Evolutionary conservation across 2,888 invertebrate species (phyloP).

Genomic region (Drosophila ezoana): DNA sequence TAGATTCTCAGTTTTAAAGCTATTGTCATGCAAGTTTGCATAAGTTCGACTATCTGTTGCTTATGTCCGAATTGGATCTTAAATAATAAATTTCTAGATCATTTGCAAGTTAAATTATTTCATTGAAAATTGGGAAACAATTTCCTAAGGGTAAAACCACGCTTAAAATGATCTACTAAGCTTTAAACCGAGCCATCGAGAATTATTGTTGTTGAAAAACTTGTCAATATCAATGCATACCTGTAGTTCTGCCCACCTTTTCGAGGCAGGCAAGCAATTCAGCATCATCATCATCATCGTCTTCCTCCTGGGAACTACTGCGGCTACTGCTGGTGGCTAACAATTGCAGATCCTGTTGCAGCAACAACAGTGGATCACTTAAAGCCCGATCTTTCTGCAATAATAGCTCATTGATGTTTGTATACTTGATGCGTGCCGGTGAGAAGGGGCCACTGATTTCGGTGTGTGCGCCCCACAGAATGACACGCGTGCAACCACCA

Average conservation of each 20-base stretch:
- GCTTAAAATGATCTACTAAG: too few relatives aligned
- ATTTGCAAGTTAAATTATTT: too few relatives aligned
- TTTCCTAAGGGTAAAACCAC: too few relatives aligned
- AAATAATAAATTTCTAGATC: too few relatives aligned
- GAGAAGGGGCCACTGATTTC: constrained; percentile 88
- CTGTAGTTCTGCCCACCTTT: background rate
- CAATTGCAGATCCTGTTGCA: background rate
- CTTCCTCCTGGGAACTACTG: background rate
- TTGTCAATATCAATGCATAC: constrained; percentile 9
- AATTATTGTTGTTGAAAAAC: too few relatives aligned
- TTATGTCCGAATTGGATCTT: too few relatives aligned
- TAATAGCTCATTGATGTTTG: constrained; percentile 88
- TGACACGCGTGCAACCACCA: constrained; percentile 79
- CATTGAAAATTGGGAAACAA: too few relatives aligned
- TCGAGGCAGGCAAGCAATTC: background rate
- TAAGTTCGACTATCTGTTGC: too few relatives aligned
- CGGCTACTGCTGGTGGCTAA: background rate
- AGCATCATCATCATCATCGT: background rate
- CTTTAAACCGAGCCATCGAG: too few relatives aligned
- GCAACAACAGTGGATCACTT: background rate
- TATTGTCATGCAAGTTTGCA: too few relatives aligned
- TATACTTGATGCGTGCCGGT: constrained; percentile 87
- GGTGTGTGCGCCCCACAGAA: constrained; percentile 88
- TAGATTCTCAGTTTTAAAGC: too few relatives aligned
- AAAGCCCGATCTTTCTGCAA: constrained; percentile 21